Evolutionary conservation across 2,113 vertebrate genomes (phyloP).

Genomic region (Guaruba guarouba): DNA sequence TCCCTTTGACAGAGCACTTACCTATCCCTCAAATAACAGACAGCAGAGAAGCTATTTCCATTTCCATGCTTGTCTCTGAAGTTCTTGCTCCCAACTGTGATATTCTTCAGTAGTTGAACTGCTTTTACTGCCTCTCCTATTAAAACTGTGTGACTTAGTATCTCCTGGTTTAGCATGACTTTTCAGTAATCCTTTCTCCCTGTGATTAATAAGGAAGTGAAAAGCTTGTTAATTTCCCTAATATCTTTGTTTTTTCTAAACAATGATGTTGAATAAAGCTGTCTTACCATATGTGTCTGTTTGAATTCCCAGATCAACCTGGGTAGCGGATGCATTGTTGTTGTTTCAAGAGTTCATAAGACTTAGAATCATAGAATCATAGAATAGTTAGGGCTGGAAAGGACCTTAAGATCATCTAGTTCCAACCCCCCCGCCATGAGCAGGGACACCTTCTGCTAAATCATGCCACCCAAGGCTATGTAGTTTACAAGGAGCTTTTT

Average conservation of each 20-base stretch:
- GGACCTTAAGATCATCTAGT: no score
- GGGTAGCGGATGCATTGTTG: not conserved
- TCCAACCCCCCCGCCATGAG: no score
- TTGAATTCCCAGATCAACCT: not conserved
- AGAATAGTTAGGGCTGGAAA: no score
- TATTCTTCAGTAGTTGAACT: not conserved
- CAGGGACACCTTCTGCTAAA: no score
- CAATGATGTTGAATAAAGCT: not conserved
- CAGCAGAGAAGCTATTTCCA: not conserved
- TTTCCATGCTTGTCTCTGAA: not conserved
- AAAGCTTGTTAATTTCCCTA: not conserved
- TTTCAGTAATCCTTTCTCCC: not conserved
- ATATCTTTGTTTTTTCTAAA: not conserved
- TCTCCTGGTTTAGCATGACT: not conserved
- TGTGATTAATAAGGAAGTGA: not conserved
- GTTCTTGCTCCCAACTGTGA: not conserved
- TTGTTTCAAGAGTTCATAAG: not conserved
- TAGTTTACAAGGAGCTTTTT: not conserved
- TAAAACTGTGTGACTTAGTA: not conserved
- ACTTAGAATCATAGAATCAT: not conserved
- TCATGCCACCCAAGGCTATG: no score
- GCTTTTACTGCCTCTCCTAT: not conserved
- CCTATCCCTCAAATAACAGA: not conserved
- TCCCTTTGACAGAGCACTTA: not conserved
- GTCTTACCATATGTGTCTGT: not conserved